Conservation (phyloP, 37 sponge, comb jelly and placozoan genomes). For the Chondrilla cf. caribensis region DNA sequence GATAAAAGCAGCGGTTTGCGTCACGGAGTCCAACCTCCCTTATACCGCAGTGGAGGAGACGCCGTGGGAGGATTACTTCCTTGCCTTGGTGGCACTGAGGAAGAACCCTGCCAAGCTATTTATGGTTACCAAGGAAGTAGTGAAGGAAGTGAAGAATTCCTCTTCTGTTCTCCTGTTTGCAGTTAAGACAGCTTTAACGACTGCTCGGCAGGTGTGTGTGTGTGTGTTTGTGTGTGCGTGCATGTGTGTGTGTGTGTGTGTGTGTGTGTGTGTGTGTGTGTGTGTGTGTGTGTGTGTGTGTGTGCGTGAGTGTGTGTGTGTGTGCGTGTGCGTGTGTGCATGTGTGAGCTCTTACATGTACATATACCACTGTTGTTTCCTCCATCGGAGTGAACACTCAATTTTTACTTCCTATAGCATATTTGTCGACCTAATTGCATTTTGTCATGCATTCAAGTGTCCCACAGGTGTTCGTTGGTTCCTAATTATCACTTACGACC, state of each 20-base stretch:
- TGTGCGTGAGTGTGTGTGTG: neutral
- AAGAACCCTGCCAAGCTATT: neutral
- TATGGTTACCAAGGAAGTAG: neutral
- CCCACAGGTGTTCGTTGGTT: too few species aligned
- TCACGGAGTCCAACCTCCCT: neutral
- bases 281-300: neutral
- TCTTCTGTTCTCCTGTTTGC: neutral
- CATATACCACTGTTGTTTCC: too few species aligned
- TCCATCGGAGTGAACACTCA: too few species aligned
- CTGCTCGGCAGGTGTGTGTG: neutral
- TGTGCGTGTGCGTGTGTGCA: neutral
- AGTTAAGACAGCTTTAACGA: neutral
- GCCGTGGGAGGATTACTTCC: neutral
- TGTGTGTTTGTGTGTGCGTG: neutral
- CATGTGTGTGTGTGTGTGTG: slow-evolving; percentile 18
- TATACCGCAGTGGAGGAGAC: neutral
- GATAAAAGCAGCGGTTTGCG: neutral
- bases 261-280: neutral
- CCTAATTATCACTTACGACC: too few species aligned
- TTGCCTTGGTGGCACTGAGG: neutral
- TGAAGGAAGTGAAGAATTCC: slow-evolving; percentile 1
- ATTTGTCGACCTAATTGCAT: too few species aligned
- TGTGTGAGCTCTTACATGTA: too few species aligned
- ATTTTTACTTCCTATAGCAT: too few species aligned
- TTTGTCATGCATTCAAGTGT: too few species aligned